Percentiles rank a stretch among this genome's conserved stretches.
phyloP scores from a whole-genome alignment of 2,888 invertebrate species.

The Limenitis camilla region DNA sequence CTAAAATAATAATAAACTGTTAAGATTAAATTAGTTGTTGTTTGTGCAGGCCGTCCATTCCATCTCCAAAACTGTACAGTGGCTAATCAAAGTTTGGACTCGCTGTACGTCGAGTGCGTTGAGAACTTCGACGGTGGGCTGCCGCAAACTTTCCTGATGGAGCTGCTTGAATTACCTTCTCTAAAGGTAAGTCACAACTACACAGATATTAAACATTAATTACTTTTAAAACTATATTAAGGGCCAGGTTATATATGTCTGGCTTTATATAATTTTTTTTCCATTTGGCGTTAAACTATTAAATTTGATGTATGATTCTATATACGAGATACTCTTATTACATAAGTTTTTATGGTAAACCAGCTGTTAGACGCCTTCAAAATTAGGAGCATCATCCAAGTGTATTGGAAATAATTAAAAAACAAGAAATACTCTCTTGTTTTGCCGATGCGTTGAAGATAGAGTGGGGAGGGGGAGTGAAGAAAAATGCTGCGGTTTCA shows the following conservation, averaged over 20 bases:
- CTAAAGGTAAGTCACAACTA: constrained; percentile 50
- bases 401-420: too few relatives aligned
- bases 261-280: not conserved
- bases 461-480: too few relatives aligned
- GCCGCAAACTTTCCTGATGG: constrained; percentile 89
- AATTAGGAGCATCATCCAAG: not conserved
- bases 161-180: constrained; percentile 82
- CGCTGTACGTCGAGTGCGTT: constrained; percentile 87
- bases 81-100: constrained; percentile 89
- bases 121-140: constrained; percentile 92
- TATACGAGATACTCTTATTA: too few relatives aligned
- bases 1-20: not conserved
- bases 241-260: too few relatives aligned
- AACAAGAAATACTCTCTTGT: too few relatives aligned
- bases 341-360: too few relatives aligned
- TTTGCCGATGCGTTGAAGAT: too few relatives aligned
- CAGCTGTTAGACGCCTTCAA: not conserved
- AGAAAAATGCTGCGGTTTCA: too few relatives aligned
- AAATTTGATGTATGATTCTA: too few relatives aligned
- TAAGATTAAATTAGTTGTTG: not conserved
- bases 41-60: constrained; percentile 85
- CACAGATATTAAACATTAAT: not conserved
- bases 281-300: too few relatives aligned
- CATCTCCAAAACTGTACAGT: constrained; percentile 91
- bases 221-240: not conserved